A percentile compares a stretch with the other conserved stretches of the same genome.
Evolutionary conservation across 2,888 invertebrate species (phyloP).

Genomic region (Cremastinae sp.): DNA sequence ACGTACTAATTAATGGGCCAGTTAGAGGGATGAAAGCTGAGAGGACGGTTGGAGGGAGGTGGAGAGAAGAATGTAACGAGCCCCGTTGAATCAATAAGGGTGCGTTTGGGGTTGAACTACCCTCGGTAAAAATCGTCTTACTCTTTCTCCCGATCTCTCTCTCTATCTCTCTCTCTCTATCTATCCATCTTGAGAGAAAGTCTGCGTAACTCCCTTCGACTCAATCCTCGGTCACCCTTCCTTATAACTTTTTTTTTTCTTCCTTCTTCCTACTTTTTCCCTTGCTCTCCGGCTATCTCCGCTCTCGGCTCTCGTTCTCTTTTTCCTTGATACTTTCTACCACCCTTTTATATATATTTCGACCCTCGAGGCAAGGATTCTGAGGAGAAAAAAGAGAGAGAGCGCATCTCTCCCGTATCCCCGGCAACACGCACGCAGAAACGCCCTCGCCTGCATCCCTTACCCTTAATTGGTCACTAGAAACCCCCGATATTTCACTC

Average conservation of each 20-base stretch:
- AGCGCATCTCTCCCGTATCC: slow-evolving; percentile 62
- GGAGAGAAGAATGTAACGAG: slow-evolving; percentile 66
- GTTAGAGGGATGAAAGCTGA: slow-evolving; percentile 57
- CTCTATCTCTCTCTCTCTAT: slow-evolving; percentile 41
- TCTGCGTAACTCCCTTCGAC: slow-evolving; percentile 49
- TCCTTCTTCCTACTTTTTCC: slow-evolving; percentile 15
- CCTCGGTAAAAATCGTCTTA: slow-evolving; percentile 36
- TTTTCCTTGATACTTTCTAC: slow-evolving; percentile 18
- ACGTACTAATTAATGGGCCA: slow-evolving; percentile 70
- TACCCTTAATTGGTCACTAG: slow-evolving; percentile 71
- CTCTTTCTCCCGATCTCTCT: slow-evolving; percentile 47
- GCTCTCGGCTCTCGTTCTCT: slow-evolving; percentile 22
- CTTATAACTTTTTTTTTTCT: slow-evolving; percentile 33
- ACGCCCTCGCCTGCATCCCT: slow-evolving; percentile 70
- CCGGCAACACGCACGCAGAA: slow-evolving; percentile 72
- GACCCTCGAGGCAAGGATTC: slow-evolving; percentile 44
- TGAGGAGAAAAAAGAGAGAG: slow-evolving; percentile 37
- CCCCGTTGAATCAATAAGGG: slow-evolving; percentile 73
- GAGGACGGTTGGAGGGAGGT: slow-evolving; percentile 11
- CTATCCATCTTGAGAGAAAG: slow-evolving; percentile 25
- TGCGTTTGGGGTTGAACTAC: slow-evolving; percentile 61
- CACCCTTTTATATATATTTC: slow-evolving; percentile 37
- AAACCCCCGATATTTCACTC: slow-evolving; percentile 53
- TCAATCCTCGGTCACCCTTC: slow-evolving; percentile 50
- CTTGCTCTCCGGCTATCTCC: slow-evolving; percentile 7